A percentile compares a stretch with the other conserved stretches of the same genome.
Evolutionary conservation across 2,797 vertebrate species (phyloP).

Genomic region (Anguilla megastoma): DNA sequence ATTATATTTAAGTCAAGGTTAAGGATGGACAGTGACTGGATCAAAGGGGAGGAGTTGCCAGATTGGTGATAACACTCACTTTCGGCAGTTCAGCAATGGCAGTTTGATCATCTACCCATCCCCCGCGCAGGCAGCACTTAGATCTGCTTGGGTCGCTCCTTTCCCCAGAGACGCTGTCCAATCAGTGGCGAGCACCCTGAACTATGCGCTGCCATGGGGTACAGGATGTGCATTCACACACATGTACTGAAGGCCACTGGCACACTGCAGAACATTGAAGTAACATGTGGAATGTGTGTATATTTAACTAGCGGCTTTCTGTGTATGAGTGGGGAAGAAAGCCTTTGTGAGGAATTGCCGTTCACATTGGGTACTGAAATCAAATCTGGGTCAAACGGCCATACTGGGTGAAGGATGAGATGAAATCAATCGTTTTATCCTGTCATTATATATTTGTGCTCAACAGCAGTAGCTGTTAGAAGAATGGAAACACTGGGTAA

Average conservation of each 20-base stretch:
- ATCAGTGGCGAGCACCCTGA: neutral
- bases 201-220: neutral
- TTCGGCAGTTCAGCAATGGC: neutral
- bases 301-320: neutral
- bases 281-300: constrained; percentile 2
- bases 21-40: neutral
- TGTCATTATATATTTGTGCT: neutral
- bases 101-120: neutral
- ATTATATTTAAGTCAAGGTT: neutral
- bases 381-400: neutral
- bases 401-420: neutral
- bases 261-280: neutral
- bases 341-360: neutral
- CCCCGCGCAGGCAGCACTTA: neutral
- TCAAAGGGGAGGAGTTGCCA: neutral
- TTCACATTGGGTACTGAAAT: neutral
- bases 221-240: neutral
- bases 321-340: neutral
- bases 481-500: neutral
- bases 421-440: neutral
- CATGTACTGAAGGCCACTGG: neutral
- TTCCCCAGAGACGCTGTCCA: neutral
- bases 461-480: neutral
- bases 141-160: neutral
- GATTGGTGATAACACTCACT: neutral